These are phyloP conservation scores for Notiomystis cincta DNA, from an alignment of 2,113 vertebrate species.

Conservation along the genomic window DNA sequence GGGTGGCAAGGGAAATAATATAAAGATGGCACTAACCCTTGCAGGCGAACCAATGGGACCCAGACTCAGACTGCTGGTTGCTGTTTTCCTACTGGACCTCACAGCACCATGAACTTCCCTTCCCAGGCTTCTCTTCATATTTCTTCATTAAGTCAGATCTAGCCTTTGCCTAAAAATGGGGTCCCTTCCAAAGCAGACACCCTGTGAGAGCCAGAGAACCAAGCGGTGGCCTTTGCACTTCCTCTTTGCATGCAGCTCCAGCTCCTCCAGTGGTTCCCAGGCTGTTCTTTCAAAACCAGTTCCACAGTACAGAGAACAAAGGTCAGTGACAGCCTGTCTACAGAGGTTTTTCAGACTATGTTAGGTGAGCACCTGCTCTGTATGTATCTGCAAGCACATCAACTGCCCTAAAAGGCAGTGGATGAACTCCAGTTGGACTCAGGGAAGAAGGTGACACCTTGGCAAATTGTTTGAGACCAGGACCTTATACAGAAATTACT, in stretches of 20 bases:
- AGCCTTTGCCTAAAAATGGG: background rate
- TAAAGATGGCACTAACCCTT: background rate
- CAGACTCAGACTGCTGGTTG: background rate
- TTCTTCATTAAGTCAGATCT: background rate
- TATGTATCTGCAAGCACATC: background rate
- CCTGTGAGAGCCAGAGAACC: background rate
- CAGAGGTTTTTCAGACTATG: background rate
- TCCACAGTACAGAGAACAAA: background rate
- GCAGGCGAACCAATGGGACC: rapidly evolving
- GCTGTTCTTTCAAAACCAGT: background rate
- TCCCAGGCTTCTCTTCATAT: background rate
- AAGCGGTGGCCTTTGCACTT: background rate
- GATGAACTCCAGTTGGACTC: background rate
- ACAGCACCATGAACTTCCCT: background rate
- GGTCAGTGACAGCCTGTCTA: background rate
- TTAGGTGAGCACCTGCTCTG: background rate
- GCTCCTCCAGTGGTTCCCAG: background rate
- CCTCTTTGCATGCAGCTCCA: background rate
- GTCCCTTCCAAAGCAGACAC: background rate
- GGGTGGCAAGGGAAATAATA: background rate
- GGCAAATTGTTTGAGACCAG: background rate
- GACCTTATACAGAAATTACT: background rate
- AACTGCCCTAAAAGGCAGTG: background rate
- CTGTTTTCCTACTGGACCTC: background rate
- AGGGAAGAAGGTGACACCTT: background rate